Percentiles rank a stretch among this genome's conserved stretches.
Evolutionary conservation across 2,113 vertebrate genomes (phyloP).

Genomic region (Neomonachus schauinslandi): DNA sequence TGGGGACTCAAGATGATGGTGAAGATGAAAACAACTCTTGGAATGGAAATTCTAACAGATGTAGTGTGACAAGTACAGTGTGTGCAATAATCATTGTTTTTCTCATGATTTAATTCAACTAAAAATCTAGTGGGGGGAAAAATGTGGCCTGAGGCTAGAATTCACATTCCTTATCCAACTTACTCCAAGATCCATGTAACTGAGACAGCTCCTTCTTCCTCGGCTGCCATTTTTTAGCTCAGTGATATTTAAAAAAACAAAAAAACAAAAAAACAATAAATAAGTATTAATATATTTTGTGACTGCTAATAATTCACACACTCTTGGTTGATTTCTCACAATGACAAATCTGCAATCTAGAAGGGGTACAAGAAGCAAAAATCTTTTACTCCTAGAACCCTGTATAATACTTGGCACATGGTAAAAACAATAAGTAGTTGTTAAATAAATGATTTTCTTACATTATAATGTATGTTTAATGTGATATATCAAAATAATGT

Average conservation of each 20-base stretch:
- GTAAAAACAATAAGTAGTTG: neutral
- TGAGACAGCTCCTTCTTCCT: neutral
- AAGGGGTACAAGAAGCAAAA: neutral
- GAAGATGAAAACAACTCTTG: constrained; percentile 99
- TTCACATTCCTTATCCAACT: neutral
- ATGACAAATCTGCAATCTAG: neutral
- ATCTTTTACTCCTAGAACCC: neutral
- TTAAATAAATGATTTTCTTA: neutral
- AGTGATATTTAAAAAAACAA: neutral
- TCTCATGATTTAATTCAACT: constrained; percentile 78
- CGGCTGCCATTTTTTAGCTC: neutral
- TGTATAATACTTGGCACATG: neutral
- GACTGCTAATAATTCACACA: neutral
- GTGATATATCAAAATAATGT: neutral
- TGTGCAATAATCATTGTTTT: constrained; percentile 73
- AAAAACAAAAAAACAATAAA: neutral
- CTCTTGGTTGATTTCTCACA: neutral
- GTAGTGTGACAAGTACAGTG: constrained; percentile 85
- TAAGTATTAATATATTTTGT: neutral
- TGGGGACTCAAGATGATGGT: constrained; percentile 94
- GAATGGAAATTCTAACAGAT: constrained; percentile 99
- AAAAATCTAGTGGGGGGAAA: constrained; percentile 71
- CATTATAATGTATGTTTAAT: neutral
- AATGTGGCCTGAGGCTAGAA: neutral
- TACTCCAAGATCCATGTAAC: neutral